Evolutionary conservation across 2,888 invertebrate genomes (phyloP), one percentile per base, ranked within the genome.

Genomic region (Drepana falcataria): DNA sequence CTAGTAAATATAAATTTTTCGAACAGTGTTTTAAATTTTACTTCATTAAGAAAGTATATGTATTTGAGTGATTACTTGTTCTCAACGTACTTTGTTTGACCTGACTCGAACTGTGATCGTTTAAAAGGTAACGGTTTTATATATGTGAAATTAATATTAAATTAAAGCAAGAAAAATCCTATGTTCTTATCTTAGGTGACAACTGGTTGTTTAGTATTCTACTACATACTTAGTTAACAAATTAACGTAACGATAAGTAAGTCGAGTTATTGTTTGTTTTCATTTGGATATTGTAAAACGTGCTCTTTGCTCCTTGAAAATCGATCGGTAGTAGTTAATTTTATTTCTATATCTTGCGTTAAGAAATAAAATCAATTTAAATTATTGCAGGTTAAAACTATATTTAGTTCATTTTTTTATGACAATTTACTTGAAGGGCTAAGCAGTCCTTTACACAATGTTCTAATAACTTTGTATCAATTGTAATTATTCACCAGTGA

Each of bases 71-170:
- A 61, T 70, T 74, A 73, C 70, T 76, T 69, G 71, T 76, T 75
- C 69, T 75, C 78, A 82, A 74, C 79, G 78, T 83, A 84, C 83
- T 80, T 87, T 79, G 84, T 85, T 85, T 83, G 83, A 83, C 81
- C 81, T 81, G 83, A 70, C 73, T 80, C 68, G 73, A 73, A 65
- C 83, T 79, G 83, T 81, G 82, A 78, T 83, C 71, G 69, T 84
- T 84, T 71, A 82, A 87, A 87, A 87, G 87, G 88, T 89, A 89
- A 88, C 87, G 86, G 86, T 81, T 58, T 64, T 66, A 64, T 67
- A 66, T 61, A 62, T 63, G 48, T 60, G 56, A 21, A 48, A 55
- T 59, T 35, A 58, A 52, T 58, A 47, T 44, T 56, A 58, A 60
- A 53, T 57, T 37, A 52, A 35, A 4, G 33, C 5, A 21, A 37